Conservation (phyloP, 2,888 invertebrate species). For the Emesis castigata region DNA sequence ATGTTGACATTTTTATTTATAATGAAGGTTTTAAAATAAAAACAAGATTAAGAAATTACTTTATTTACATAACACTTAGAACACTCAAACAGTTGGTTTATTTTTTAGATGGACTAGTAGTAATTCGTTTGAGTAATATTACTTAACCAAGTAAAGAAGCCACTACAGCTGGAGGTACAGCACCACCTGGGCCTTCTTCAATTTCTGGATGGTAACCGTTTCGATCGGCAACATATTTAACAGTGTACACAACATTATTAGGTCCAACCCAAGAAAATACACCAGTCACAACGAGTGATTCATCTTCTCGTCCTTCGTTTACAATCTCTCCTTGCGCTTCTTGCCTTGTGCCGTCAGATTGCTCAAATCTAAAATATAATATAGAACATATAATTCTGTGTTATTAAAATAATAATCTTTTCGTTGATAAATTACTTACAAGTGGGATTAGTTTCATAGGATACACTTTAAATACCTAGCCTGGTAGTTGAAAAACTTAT, state of each 20-base stretch:
- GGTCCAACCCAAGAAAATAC: constrained; percentile 82
- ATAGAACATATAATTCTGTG: too few relatives aligned
- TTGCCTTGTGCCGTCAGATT: constrained; percentile 80
- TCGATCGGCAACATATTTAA: constrained; percentile 84
- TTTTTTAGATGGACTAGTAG: neutral
- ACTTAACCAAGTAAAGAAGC: constrained; percentile 70
- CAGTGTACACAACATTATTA: constrained; percentile 81
- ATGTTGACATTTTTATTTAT: neutral
- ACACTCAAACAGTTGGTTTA: neutral
- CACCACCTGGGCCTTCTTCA: constrained; percentile 75
- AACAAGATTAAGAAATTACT: neutral
- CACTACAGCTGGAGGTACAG: constrained; percentile 67
- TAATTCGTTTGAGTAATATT: neutral
- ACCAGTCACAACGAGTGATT: constrained; percentile 80
- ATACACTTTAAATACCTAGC: too few relatives aligned
- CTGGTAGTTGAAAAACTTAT: too few relatives aligned
- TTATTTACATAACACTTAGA: neutral
- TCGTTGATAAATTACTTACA: too few relatives aligned
- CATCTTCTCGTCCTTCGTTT: constrained; percentile 81
- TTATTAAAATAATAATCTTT: too few relatives aligned
- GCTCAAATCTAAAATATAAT: constrained; percentile 77
- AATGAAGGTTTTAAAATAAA: neutral
- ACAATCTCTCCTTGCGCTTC: constrained; percentile 80
- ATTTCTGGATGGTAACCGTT: constrained; percentile 76
- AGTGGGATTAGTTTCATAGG: too few relatives aligned